Base-by-base conservation (phyloP, 2,888 invertebrate species). In the Amblyjoppa fuscipennis region DNA sequence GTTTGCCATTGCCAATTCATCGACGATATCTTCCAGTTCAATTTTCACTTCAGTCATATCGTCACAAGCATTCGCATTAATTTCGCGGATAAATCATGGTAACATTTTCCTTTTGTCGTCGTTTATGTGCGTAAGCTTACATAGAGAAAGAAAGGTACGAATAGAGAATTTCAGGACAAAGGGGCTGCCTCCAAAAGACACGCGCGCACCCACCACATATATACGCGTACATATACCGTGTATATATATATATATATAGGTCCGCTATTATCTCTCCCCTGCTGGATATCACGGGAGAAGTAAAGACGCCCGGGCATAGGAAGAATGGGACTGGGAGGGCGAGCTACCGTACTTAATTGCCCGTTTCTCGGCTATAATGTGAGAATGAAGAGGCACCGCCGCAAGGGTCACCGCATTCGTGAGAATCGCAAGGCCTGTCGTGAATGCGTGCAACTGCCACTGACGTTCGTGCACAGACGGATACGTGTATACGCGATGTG, bases 391-490 rank as follows among this genome's bases (percentile, higher is more conserved):
- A 66, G 66, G 84, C 38, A 74, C 59, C 74, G 53, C 59, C 78
- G 28, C 73, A 73, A 70, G 84, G 84, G 84, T 70, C 74, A 80
- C 80, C 81, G 56, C 69, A 81, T 84, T 85, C 84, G 84, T 85
- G 84, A 85, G 84, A 85, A 85, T 81, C 69, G 61, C 68, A 84
- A 49, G 74, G 73, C 68, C 66, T 64, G 59, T 76, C 78, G 73
- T 61, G 68, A 84, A 84, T 81, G 71, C 66, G 53, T 73, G 71
- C 73, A 59, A 76, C 68, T 84, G 70, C 59, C n/a, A 66, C 59
- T 28, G 61, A 74, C 74, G 49, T 45, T 16, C 13, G 16, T 25
- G 16, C 49, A 34, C 31, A 34, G 64, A 69, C 25, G 41, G 34
- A 69, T 16, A 69, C 34, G n/a, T 51, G 25, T 51, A 49, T n/a